Evolutionary conservation across 1,140 invertebrate genomes (phyloP), one percentile per base, ranked within the genome.

Genomic region (Dinoponera quadriceps): DNA sequence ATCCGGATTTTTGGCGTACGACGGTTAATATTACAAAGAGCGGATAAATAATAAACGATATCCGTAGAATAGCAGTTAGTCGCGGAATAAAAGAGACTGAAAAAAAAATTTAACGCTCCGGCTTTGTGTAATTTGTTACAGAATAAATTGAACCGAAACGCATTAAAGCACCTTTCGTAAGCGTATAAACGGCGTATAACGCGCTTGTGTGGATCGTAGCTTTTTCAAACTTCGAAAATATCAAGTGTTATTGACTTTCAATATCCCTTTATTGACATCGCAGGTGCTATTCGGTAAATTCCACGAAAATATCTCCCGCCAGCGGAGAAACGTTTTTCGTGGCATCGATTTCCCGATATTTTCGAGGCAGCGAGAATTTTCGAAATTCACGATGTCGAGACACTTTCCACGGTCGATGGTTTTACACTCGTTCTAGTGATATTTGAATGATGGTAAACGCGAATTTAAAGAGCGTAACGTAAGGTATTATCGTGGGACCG

Each of bases 191-290:
- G 38, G 4, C 38, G 7, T 44, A 44, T 44, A 44, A 44, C 38
- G 38, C 7, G 38, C 7, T 44, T 44, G 38, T 44, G 38, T 44
- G 9, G 38, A 18, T 55, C 38, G 3, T n/a, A 55, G 38, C 25
- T 11, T 48, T 74, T 74, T 74, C 5, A 20, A 71, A 74, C 11
- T 60, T 60, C 29, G 63, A 74, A 63, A 62, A 49, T 74, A 62
- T 29, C 14, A 20, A 11, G 16, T 3, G 60, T 29, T 22, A 51
- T 73, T 66, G 22, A 20, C 16, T 54, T 66, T 27, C 18, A 25
- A 33, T 77, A 11, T 29, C 4, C 9, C 20, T 7, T 66, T 38
- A 33, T 4, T 49, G 0, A 25, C 38, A 49, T 65, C n/a, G 7
- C 11, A 14, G 27, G 16, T 63, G 14, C 11, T 20, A 38, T 44